A percentile compares a stretch with the other conserved stretches of the same genome.
Conservation (phyloP, 2,888 invertebrate genomes). For the Molorchus minor region DNA sequence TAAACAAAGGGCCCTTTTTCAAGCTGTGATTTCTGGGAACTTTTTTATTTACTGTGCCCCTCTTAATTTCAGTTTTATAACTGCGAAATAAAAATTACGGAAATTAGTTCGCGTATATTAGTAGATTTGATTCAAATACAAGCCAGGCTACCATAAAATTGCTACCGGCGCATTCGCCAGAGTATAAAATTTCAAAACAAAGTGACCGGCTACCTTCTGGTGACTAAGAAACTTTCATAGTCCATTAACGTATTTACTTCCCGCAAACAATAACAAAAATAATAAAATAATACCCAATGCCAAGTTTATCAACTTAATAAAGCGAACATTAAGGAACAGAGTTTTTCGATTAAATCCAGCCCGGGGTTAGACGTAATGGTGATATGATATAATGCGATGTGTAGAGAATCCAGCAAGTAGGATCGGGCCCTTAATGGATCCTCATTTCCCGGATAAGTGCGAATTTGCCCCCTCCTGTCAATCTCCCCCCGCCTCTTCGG, state of each 20-base stretch:
- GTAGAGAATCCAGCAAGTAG: constrained; percentile 50
- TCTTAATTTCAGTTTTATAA: no score
- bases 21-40: no score
- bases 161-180: not conserved
- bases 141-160: no score
- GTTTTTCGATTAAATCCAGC: constrained; percentile 17
- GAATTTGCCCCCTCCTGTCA: constrained; percentile 40
- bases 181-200: not conserved
- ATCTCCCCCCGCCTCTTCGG: constrained; percentile 26
- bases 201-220: not conserved
- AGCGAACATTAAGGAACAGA: constrained; percentile 16
- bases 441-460: constrained; percentile 56
- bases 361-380: constrained; percentile 39
- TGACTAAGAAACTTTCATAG: not conserved
- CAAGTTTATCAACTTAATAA: constrained; percentile 17
- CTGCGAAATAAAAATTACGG: no score
- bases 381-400: constrained; percentile 45
- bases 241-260: constrained; percentile 5
- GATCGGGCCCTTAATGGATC: constrained; percentile 55
- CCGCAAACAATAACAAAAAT: constrained; percentile 15
- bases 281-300: constrained; percentile 13
- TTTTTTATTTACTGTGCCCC: no score
- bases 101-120: no score
- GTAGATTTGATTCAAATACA: no score
- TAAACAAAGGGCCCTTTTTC: no score